Base-by-base conservation (phyloP, 2,888 invertebrate genomes). In the Geotrupes spiniger region DNA sequence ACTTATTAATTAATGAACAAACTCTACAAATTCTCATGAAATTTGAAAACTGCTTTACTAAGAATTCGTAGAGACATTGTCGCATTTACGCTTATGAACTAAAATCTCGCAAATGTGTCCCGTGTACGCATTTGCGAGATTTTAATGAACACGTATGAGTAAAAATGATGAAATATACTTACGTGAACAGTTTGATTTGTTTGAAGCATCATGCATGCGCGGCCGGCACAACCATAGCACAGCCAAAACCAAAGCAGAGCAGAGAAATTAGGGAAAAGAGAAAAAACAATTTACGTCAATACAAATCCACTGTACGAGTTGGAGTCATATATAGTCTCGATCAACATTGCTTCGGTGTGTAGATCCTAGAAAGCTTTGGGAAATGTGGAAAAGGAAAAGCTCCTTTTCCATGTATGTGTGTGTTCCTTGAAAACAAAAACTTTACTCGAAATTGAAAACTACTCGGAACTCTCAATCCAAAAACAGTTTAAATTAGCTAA, bases 201-300 rank as follows among this genome's bases (percentile, higher is more conserved):
- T 82, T 80, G 83, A 83, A 83, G 84, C 84, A 78, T 82, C 84
- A 84, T 84, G 83, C 83, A 73, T 72, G 82, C 83, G 83, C 83
- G 82, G 81, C 80, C 82, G 83, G 83, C 81, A 83, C 84, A 84
- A 84, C 84, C 84, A 85, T 83, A 69, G 83, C 84, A 84, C 84
- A 83, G 83, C 84, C 76, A 77, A 51, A 75, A 76, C 76, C 76
- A 78, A 86, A 86, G 85, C 85, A 85, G 85, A 85, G 85, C 84
- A 84, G 84, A 84, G 82, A 83, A 84, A 83, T 83, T 81, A 82
- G 81, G 76, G 75, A 83, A 84, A 82, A 83, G 81, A 82, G 79
- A 82, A 84, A 77, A 78, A 77, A 82, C 73, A 76, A 81, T 82
- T 81, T 81, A 82, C 73, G 80, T 82, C 80, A 82, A 82, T 82